These are phyloP conservation scores for Nothocercus nigrocapillus DNA, from an alignment of 2,113 vertebrate genomes.

Conservation along the genomic window DNA sequence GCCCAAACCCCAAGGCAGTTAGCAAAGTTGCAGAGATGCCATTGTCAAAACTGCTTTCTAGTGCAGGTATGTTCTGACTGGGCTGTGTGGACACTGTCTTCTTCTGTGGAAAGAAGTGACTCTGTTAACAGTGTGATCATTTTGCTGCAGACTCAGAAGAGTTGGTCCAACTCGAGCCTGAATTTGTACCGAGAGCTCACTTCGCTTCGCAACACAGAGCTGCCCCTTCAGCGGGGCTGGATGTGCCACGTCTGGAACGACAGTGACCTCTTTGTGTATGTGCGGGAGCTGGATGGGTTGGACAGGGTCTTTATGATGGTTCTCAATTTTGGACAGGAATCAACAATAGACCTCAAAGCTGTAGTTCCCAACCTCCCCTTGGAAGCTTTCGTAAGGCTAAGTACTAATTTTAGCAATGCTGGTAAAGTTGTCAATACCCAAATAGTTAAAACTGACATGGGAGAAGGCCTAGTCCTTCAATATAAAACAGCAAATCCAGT, in stretches of 20 bases:
- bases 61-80: neutral
- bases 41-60: fast-evolving
- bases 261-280: constrained; percentile 79
- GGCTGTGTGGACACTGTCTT: fast-evolving
- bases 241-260: constrained; percentile 86
- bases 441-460: constrained; percentile 75
- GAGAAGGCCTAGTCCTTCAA: constrained; percentile 89
- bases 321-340: constrained; percentile 87
- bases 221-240: constrained; percentile 89
- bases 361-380: constrained; percentile 78
- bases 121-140: neutral
- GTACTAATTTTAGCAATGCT: constrained; percentile 74
- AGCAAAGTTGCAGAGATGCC: neutral
- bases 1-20: neutral
- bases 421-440: constrained; percentile 71
- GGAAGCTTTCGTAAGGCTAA: constrained; percentile 77
- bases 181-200: constrained; percentile 85
- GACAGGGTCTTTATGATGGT: constrained; percentile 84
- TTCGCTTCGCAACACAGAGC: constrained; percentile 77
- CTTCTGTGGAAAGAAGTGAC: neutral
- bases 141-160: constrained; percentile 82
- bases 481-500: constrained; percentile 79
- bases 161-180: constrained; percentile 77
- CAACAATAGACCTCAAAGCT: constrained; percentile 78
- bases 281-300: constrained; percentile 90